Base-by-base conservation (phyloP, 2,797 vertebrate species). In the Chaunax sp. region DNA sequence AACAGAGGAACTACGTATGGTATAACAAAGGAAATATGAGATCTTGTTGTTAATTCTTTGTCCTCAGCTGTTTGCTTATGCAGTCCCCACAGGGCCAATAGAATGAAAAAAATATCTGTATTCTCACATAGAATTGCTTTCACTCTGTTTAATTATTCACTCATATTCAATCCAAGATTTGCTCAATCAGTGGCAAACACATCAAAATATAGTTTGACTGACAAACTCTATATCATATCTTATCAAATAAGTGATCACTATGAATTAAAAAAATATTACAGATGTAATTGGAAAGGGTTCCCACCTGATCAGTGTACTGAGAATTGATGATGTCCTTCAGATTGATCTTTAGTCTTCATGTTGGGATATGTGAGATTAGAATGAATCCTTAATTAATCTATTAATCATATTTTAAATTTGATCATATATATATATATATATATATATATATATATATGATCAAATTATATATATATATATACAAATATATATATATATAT, bases 231-330 rank as follows among this genome's bases (percentile, higher is more conserved):
- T 35, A 26, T 50, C 23, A 26, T 19, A 54, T 14, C 19, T 22
- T 56, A 43, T 23, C 10, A 18, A 18, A 19, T 12, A 15, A 38
- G 8, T 22, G 14, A 38, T 16, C 14, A 54, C 3, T 11, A 22
- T 23, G 38, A 16, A 19, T 33, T 1, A 54, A 37, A 22, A 40
- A 52, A 3, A 6, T n/a, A n/a, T n/a, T n/a, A n/a, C n/a, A 20
- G 4, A 38, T 45, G 30, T 53, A 52, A 37, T 5, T 28, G 0
- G 3, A n/a, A 18, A 47, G 4, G 10, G 14, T 45, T 43, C 84
- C 68, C 69, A 97, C 97, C 95, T 97, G 94, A 64, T 98, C 96
- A 26, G 93, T 89, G 72, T 94, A 92, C 80, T 94, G 93, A 38
- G 87, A 93, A 47, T 88, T 92, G 30, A 96, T 93, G 72, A 97